A percentile compares a stretch with the other conserved stretches of the same genome.
Evolutionary conservation across 2,888 invertebrate species (phyloP).

Genomic region (Pristionchus japonicus): DNA sequence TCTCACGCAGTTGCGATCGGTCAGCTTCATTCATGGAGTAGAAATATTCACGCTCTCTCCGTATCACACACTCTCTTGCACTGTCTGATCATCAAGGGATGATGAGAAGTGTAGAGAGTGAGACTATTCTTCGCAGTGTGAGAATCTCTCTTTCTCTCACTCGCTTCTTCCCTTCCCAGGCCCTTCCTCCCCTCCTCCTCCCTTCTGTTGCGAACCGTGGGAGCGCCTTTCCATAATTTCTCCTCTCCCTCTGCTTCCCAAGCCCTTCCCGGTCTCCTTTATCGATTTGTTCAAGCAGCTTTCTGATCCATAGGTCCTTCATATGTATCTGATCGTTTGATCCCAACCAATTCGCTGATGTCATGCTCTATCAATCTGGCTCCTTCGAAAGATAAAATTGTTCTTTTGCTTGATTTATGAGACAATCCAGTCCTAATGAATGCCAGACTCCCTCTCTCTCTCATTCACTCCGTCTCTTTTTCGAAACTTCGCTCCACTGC

Average conservation of each 20-base stretch:
- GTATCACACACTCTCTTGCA: neutral
- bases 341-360: neutral
- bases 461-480: neutral
- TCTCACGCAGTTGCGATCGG: neutral
- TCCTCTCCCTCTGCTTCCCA: neutral
- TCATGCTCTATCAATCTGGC: too few species aligned
- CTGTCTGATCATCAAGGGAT: neutral
- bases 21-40: too few species aligned
- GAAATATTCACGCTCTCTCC: neutral
- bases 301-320: neutral
- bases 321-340: neutral
- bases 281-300: neutral
- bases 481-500: neutral
- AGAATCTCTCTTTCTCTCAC: neutral
- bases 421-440: constrained; percentile 4
- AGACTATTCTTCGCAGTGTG: neutral
- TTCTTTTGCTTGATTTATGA: constrained; percentile 3
- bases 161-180: neutral
- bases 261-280: neutral
- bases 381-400: neutral
- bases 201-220: neutral
- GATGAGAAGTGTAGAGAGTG: neutral
- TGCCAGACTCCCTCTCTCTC: neutral
- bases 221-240: neutral
- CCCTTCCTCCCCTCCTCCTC: constrained; percentile 14